Base-by-base conservation (phyloP, 2,113 vertebrate species). In the Oryzias curvinotus region DNA sequence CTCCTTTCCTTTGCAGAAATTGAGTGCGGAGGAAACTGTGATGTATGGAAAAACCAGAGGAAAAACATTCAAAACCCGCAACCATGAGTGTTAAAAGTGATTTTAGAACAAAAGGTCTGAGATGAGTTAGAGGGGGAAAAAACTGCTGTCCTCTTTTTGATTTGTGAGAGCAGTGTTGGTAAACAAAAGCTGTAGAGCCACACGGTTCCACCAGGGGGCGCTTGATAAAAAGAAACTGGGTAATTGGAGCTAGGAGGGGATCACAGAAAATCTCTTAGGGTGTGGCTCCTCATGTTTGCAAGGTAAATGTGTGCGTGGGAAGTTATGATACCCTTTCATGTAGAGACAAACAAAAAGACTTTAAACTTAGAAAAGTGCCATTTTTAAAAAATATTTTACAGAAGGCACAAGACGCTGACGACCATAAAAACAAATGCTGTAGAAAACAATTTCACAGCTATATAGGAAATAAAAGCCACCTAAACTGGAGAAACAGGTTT, bases 181-280 rank as follows among this genome's bases (percentile, higher is more conserved):
- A 78, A 55, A 65, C 45, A 57, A 12, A 13, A 46, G 30, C 43
- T 49, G 19, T 10, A 36, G 36, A 41, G 23, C 1, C 7, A 14
- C 4, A 52, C 48, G 23, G 10, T 36, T 50, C 87, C 88, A 84
- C 23, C 65, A 88, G 84, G 75, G 81, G 87, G 79, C 79, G 71
- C 68, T 18, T 28, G 15, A 46, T 52, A 3, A 41, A 57, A 26
- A 50, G 61, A 57, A 71, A 43, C 44, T 47, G 5, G n/a, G 13
- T 14, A 28, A 54, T 16, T 2, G 28, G 36, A 49, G 49, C 47
- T 17, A 45, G 30, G 54, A 60, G 13, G 17, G 23, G 71, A 49
- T 4, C 42, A 42, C 21, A 50, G 78, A 66, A 71, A 56, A 16
- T 15, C 57, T 15, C 57, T 49, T 23, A 60, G 81, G 88, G 88